These are phyloP conservation scores for Bettongia penicillata DNA, from an alignment of 2,113 vertebrate genomes.

Conservation along the genomic window DNA sequence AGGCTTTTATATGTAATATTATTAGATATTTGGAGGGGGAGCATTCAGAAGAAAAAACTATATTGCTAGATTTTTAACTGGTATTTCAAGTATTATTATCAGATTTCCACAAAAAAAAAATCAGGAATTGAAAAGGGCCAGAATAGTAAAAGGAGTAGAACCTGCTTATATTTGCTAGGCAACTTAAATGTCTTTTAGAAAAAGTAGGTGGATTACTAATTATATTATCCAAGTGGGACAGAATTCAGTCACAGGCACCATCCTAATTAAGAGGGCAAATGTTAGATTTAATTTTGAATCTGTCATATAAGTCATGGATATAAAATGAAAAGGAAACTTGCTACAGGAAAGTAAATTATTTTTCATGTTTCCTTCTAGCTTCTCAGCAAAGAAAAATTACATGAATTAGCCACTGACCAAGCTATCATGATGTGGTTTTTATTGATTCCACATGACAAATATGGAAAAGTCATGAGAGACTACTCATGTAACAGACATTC, in stretches of 20 bases:
- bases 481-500: background rate
- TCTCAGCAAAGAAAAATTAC: constrained; percentile 1
- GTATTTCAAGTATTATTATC: constrained; percentile 61
- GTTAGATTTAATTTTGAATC: constrained; percentile 24
- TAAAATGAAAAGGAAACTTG: background rate
- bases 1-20: constrained; percentile 66
- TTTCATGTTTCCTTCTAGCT: background rate
- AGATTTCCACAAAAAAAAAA: constrained; percentile 59
- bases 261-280: background rate
- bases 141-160: background rate
- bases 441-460: background rate
- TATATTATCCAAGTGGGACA: constrained; percentile 15
- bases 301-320: background rate
- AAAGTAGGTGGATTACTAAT: background rate
- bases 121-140: constrained; percentile 49
- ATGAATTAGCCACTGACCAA: background rate
- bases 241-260: background rate
- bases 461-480: background rate
- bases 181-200: background rate
- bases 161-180: background rate
- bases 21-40: constrained; percentile 71
- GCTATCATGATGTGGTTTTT: background rate
- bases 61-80: constrained; percentile 68
- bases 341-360: background rate
- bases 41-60: constrained; percentile 72